Conservation (phyloP, 2,113 vertebrate species). For the Catharus minimus region DNA sequence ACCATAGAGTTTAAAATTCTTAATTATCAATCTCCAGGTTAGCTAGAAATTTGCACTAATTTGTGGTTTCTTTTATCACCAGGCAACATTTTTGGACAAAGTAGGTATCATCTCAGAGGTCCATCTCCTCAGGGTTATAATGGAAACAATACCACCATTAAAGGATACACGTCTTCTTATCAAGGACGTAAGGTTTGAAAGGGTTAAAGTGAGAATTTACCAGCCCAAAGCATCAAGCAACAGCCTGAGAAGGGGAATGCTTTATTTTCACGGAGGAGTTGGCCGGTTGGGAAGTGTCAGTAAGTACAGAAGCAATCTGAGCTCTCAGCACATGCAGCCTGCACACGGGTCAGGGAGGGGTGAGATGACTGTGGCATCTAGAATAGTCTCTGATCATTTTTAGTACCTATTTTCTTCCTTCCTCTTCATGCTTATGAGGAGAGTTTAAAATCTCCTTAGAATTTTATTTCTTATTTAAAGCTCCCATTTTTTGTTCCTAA, state of each 20-base stretch:
- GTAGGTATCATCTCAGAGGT: conserved; percentile 71
- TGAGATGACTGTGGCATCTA: not conserved
- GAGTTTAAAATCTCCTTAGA: not conserved
- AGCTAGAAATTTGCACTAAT: not conserved
- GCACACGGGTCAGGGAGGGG: not conserved
- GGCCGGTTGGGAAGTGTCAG: conserved; percentile 71
- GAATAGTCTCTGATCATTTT: not conserved
- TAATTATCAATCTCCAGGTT: not conserved
- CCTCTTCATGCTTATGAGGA: not conserved
- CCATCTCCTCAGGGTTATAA: conserved; percentile 23
- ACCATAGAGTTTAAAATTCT: not conserved
- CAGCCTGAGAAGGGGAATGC: conserved; percentile 61
- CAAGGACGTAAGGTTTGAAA: conserved; percentile 70
- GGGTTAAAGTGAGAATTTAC: conserved; percentile 76
- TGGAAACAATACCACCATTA: not conserved
- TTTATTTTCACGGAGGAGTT: conserved; percentile 79
- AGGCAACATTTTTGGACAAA: conserved; percentile 76
- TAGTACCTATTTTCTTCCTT: not conserved
- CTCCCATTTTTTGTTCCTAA: not conserved
- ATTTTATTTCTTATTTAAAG: not conserved
- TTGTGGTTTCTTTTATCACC: not conserved
- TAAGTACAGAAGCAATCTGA: conserved; percentile 22
- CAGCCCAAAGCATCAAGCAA: conserved; percentile 58
- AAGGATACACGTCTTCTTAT: conserved; percentile 47
- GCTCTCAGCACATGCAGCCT: not conserved